These are phyloP conservation scores for Hylyphantes graminicola DNA, from an alignment of 1,140 invertebrate species.

Conservation along the genomic window DNA sequence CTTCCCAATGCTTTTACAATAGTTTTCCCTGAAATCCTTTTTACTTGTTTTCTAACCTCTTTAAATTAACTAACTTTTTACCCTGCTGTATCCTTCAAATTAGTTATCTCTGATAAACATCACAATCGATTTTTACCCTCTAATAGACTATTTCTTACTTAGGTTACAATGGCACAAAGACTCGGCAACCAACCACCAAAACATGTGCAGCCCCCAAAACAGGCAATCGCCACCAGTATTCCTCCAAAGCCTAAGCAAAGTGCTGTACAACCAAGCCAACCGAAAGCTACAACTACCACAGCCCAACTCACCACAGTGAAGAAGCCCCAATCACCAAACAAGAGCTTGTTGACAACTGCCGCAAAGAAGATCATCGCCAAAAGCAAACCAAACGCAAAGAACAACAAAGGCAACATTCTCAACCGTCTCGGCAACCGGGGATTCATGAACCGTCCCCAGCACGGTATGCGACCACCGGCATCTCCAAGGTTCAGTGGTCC, in stretches of 20 bases:
- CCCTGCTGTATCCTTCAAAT: no score
- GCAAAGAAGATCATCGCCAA: not conserved
- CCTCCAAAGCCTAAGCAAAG: not conserved
- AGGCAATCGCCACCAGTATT: not conserved
- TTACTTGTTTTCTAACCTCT: no score
- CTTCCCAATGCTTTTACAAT: no score
- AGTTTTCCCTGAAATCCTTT: no score
- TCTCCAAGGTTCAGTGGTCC: constrained; percentile 33
- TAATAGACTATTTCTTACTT: no score
- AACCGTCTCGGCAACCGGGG: constrained; percentile 42
- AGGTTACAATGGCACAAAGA: constrained; percentile 5
- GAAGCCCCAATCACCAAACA: not conserved
- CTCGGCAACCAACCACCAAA: not conserved
- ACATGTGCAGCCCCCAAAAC: not conserved
- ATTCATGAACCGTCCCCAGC: not conserved
- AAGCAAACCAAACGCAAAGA: not conserved
- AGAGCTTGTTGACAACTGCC: not conserved
- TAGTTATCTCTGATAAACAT: no score
- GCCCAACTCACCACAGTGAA: not conserved
- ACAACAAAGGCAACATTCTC: constrained; percentile 14
- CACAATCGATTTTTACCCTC: no score
- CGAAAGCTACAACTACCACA: not conserved
- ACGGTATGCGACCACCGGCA: not conserved
- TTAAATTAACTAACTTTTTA: no score
- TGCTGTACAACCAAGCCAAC: not conserved